A percentile compares a stretch with the other conserved stretches of the same genome.
phyloP scores from a whole-genome alignment of 1,140 invertebrate species.

The Procambarus clarkii region DNA sequence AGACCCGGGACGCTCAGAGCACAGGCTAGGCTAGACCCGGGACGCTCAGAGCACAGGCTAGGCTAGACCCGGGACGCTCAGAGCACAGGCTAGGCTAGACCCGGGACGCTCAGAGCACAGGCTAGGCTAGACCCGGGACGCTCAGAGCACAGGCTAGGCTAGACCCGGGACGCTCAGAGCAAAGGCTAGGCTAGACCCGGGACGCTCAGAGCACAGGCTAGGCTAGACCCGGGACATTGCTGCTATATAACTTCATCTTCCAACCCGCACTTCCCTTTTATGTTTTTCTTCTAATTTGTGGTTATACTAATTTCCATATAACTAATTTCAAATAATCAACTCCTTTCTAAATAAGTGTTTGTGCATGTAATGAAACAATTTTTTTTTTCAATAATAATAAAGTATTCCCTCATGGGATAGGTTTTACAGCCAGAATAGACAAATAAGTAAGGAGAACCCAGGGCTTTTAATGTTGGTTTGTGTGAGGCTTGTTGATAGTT shows the following conservation, averaged over 20 bases:
- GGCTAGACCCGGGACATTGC: background rate
- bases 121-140: no score
- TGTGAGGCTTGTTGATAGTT: background rate
- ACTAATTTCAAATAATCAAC: constrained; percentile 7
- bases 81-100: no score
- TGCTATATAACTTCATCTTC: background rate
- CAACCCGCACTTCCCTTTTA: background rate
- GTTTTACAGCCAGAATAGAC: background rate
- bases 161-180: no score
- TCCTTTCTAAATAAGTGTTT: background rate
- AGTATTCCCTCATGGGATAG: background rate
- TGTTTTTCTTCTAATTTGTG: constrained; percentile 1
- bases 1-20: no score
- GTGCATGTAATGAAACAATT: background rate
- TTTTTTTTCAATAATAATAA: background rate
- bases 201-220: no score
- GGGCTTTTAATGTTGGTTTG: background rate
- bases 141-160: no score
- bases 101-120: no score
- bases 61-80: no score
- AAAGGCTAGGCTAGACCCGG: no score
- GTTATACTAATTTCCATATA: constrained; percentile 21
- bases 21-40: no score
- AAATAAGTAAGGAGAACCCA: background rate
- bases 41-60: no score